Evolutionary conservation across 2,797 vertebrate species (phyloP), one percentile per base, ranked within the genome.

Genomic region (Pseudochirops corinnae): DNA sequence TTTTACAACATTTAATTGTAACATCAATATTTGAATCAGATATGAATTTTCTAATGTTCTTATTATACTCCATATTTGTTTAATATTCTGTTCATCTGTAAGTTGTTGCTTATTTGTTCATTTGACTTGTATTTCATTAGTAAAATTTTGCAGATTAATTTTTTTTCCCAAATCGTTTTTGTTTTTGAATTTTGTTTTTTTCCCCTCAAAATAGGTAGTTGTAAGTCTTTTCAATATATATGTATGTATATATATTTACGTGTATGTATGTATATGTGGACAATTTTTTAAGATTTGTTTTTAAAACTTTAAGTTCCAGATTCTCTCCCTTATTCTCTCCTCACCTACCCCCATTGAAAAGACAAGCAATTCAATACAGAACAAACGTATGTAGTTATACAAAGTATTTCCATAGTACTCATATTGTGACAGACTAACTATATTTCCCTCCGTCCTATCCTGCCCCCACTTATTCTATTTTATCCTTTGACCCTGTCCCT

Each of bases 171-270:
- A n/a, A 6, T 67, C 3, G 3, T n/a, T 67, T 33, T 74, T 74
- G 3, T n/a, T 67, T 33, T 74, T 74, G 14, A 18, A n/a, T n/a
- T 67, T 67, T 13, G 7, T n/a, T 74, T 74, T 62, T 39, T 55
- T 9, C 14, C 26, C 14, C 5, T 39, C 14, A 18, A 39, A 74
- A 74, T 18, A 18, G n/a, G 1, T 33, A 62, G 60, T 74, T 39
- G 4, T 14, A 39, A 74, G 33, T n/a, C 33, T 74, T 12, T 74
- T n/a, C 16, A 33, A 13, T 67, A 39, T 1, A 28, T 18, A 57
- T 12, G 13, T 12, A 13, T 13, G 10, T 29, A 33, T 13, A 21
- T 21, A 56, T 21, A 4, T 21, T 0, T 5, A 21, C 0, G 16
- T 16, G 4, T 13, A 18, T 18, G 13, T 56, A 56, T 24, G 21